A percentile compares a stretch with the other conserved stretches of the same genome.
Conservation (phyloP, 2,888 invertebrate species). For the Caradrina kadenii region DNA sequence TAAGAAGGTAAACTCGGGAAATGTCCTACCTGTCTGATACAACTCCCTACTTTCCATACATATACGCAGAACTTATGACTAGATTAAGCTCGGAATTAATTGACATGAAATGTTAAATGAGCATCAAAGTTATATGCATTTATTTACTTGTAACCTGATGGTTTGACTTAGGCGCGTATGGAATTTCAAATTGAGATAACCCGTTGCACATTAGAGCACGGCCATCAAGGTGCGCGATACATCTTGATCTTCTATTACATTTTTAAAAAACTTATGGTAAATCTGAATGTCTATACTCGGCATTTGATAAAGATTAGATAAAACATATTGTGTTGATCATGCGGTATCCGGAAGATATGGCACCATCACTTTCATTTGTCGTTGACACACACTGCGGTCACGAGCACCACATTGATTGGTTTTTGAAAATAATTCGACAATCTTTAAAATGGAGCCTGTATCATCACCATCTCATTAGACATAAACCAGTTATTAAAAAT, state of each 20-base stretch:
- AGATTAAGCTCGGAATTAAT: constrained; percentile 21
- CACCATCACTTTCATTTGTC: constrained; percentile 2
- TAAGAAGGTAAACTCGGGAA: constrained; percentile 30
- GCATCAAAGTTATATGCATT: constrained; percentile 15
- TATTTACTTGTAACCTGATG: constrained; percentile 24
- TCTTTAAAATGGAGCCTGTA: background rate
- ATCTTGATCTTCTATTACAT: constrained; percentile 11
- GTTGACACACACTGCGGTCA: constrained; percentile 2
- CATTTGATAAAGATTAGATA: constrained; percentile 21
- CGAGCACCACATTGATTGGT: background rate
- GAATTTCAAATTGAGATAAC: background rate
- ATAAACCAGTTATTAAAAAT: background rate
- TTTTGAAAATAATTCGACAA: background rate
- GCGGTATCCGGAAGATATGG: constrained; percentile 9
- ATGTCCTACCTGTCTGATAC: too few relatives aligned
- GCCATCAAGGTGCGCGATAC: constrained; percentile 11
- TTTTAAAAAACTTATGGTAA: background rate
- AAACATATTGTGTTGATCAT: background rate
- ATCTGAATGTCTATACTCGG: constrained; percentile 37
- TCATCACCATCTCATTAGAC: background rate
- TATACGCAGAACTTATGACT: constrained; percentile 29
- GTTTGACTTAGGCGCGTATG: background rate
- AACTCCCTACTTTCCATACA: background rate
- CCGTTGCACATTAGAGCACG: background rate
- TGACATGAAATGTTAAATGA: constrained; percentile 15